Evolutionary conservation across 2,113 vertebrate species (phyloP).

Genomic region (Psophia crepitans): DNA sequence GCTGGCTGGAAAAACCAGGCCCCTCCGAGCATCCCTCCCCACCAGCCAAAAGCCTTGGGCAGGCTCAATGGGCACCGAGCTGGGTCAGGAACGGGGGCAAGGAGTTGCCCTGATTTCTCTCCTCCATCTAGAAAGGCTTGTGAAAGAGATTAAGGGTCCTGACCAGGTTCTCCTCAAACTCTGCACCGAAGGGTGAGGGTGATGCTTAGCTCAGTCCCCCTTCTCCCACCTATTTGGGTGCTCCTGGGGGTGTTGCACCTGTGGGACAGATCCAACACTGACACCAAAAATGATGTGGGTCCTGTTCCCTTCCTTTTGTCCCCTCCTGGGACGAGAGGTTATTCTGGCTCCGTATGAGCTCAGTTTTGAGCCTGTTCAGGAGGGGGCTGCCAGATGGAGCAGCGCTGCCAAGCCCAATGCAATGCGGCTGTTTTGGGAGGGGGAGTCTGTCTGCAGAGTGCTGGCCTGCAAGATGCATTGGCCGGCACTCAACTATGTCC

Average conservation of each 20-base stretch:
- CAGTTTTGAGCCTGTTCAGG: not conserved
- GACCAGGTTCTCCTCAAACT: not conserved
- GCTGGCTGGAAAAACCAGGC: not conserved
- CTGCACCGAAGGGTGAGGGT: not conserved
- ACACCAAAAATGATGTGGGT: not conserved
- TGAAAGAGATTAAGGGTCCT: not conserved
- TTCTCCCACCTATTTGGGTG: not conserved
- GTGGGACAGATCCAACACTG: fast-evolving
- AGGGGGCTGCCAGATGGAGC: not conserved
- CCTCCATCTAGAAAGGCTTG: not conserved
- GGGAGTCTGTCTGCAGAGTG: not conserved
- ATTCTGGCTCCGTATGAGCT: not conserved
- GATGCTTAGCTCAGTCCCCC: not conserved
- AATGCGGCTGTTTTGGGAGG: not conserved
- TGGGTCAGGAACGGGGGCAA: not conserved
- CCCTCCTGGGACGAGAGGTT: not conserved
- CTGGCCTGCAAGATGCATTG: not conserved
- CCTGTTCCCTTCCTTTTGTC: not conserved
- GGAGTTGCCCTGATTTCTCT: not conserved
- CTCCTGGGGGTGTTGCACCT: not conserved
- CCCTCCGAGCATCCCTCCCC: not conserved
- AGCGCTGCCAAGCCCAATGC: not conserved
- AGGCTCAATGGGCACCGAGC: not conserved
- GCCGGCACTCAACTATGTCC: not conserved
- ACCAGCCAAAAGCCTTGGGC: not conserved